Evolutionary conservation across 2,888 invertebrate genomes (phyloP).

Genomic region (Mythimna albipuncta): DNA sequence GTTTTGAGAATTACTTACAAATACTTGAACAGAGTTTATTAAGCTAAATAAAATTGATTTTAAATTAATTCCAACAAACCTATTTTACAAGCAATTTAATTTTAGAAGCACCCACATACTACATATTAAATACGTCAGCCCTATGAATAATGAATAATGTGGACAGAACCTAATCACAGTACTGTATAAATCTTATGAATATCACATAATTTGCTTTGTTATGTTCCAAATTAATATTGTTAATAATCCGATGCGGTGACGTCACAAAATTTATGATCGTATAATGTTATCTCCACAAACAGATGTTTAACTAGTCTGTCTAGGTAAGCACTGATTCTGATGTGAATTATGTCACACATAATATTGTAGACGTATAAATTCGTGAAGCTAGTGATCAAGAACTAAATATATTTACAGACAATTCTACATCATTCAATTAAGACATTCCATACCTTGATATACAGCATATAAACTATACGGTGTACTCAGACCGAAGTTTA

Average conservation of each 20-base stretch:
- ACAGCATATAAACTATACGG: conserved; percentile 26
- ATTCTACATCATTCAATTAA: neutral
- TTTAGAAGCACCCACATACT: neutral
- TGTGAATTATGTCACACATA: conserved; percentile 19
- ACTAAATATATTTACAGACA: neutral
- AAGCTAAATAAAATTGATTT: neutral
- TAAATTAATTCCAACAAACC: neutral
- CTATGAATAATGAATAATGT: conserved; percentile 57
- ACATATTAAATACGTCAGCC: conserved; percentile 26
- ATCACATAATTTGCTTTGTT: conserved; percentile 73
- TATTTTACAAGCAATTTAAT: neutral
- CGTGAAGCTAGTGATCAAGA: neutral
- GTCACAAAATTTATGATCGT: conserved; percentile 42
- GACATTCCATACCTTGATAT: neutral
- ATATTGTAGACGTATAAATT: neutral
- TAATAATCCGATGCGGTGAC: conserved; percentile 61
- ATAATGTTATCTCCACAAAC: conserved; percentile 26
- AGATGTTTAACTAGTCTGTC: conserved; percentile 16
- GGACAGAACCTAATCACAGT: conserved; percentile 69
- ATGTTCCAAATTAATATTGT: conserved; percentile 72
- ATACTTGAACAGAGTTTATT: neutral
- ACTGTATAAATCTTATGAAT: conserved; percentile 66
- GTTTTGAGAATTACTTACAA: neutral
- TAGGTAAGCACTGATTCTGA: conserved; percentile 11
- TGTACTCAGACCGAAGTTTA: conserved; percentile 16